phyloP scores from a whole-genome alignment of 2,113 vertebrate species.

The Hippoglossus stenolepis region DNA sequence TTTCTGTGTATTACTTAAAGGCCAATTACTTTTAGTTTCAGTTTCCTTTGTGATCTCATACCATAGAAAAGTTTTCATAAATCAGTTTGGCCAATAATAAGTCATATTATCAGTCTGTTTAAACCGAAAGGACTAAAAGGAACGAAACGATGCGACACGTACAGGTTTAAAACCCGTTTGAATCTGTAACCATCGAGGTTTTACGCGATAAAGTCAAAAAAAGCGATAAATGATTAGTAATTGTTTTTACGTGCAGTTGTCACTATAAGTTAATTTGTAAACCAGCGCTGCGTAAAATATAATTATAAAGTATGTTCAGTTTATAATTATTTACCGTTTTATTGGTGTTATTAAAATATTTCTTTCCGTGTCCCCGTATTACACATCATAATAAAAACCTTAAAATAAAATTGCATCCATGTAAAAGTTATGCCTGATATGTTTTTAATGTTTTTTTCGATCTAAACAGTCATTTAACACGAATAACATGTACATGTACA shows the following conservation, averaged over 20 bases:
- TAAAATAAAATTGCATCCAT: slow-evolving; percentile 56
- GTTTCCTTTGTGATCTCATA: not conserved
- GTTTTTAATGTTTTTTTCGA: slow-evolving; percentile 78
- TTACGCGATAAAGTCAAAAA: not conserved
- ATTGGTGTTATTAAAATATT: not conserved
- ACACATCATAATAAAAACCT: not conserved
- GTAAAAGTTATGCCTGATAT: slow-evolving; percentile 74
- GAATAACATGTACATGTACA: slow-evolving; percentile 71
- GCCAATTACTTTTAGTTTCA: not conserved
- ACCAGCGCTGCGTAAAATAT: not conserved
- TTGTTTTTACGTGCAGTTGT: no score
- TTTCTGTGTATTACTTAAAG: not conserved
- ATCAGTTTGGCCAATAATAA: no score
- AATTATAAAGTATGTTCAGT: not conserved
- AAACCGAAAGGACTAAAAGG: not conserved
- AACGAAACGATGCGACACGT: not conserved
- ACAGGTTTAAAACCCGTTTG: not conserved
- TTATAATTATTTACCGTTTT: not conserved
- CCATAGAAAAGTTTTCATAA: not conserved
- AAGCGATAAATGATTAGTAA: not conserved
- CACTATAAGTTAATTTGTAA: no score
- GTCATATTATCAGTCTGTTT: not conserved
- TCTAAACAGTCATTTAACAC: slow-evolving; percentile 76
- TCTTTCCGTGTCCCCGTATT: not conserved
- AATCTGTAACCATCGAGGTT: not conserved